Evolutionary conservation across 2,888 invertebrate species (phyloP).

Genomic region (Trissolcus brochymenae): DNA sequence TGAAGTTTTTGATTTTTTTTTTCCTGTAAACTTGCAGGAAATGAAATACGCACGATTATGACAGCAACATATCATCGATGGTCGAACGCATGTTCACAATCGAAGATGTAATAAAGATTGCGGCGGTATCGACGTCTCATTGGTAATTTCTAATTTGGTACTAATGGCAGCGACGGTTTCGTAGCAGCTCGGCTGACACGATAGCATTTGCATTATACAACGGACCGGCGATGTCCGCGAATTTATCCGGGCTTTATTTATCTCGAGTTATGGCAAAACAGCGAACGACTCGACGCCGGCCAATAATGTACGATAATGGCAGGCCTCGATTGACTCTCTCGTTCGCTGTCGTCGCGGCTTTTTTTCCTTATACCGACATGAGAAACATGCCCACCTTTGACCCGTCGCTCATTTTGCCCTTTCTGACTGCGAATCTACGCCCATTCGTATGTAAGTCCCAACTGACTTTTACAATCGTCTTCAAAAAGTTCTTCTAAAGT

Average conservation of each 20-base stretch:
- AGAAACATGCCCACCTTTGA: constrained; percentile 58
- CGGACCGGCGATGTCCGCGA: constrained; percentile 65
- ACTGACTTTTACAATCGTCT: constrained; percentile 30
- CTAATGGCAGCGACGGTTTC: constrained; percentile 55
- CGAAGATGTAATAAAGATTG: constrained; percentile 53
- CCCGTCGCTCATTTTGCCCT: constrained; percentile 52
- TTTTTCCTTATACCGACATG: constrained; percentile 56
- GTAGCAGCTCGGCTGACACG: constrained; percentile 66
- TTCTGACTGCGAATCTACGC: constrained; percentile 55
- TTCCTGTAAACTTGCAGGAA: constrained; percentile 4
- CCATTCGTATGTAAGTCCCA: constrained; percentile 48
- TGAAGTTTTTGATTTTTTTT: too few species aligned
- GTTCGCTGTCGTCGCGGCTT: constrained; percentile 59
- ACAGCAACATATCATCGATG: constrained; percentile 45
- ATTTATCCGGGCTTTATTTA: constrained; percentile 75
- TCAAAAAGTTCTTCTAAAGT: neutral
- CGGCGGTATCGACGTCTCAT: constrained; percentile 48
- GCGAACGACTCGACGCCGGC: constrained; percentile 68
- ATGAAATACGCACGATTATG: constrained; percentile 28
- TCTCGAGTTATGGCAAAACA: constrained; percentile 75
- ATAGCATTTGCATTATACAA: constrained; percentile 76
- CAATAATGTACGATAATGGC: constrained; percentile 75
- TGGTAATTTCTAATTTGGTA: constrained; percentile 59
- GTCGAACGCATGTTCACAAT: constrained; percentile 48
- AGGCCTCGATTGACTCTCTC: constrained; percentile 69